phyloP scores from a whole-genome alignment of 2,797 vertebrate species.

The Leptodactylus fallax region DNA sequence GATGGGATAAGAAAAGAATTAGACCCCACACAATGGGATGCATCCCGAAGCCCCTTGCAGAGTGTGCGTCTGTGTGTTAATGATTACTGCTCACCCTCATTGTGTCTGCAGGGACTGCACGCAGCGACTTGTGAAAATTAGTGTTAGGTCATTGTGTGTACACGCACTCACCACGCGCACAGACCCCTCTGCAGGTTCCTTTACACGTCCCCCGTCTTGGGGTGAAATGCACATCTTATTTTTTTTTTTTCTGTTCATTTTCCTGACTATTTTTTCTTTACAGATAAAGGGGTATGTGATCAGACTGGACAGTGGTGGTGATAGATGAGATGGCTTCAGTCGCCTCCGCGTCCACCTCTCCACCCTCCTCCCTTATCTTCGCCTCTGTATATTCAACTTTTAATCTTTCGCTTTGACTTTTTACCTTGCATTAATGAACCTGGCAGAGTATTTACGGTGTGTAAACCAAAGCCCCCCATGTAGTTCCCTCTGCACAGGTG shows the following conservation, averaged over 20 bases:
- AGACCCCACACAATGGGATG: constrained; percentile 64
- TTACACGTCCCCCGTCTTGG: not conserved
- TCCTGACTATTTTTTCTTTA: not conserved
- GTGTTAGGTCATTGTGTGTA: constrained; percentile 63
- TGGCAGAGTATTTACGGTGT: too few relatives aligned
- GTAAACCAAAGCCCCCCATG: not conserved
- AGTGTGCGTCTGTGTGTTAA: constrained; percentile 61
- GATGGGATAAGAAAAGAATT: constrained; percentile 61
- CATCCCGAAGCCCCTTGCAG: constrained; percentile 52
- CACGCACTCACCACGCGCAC: constrained; percentile 61
- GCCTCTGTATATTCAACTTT: constrained; percentile 25
- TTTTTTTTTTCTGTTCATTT: constrained; percentile 4
- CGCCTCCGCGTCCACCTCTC: constrained; percentile 7
- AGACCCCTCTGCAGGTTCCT: constrained; percentile 57
- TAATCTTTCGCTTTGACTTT: constrained; percentile 21
- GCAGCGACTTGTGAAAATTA: constrained; percentile 60
- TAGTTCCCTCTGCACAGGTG: not conserved
- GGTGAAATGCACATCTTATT: not conserved
- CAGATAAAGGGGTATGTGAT: not conserved
- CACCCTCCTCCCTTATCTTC: not conserved
- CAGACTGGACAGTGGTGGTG: constrained; percentile 35
- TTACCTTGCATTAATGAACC: not conserved
- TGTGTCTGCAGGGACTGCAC: constrained; percentile 56
- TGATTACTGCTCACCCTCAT: constrained; percentile 62
- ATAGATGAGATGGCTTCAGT: constrained; percentile 10